Conservation (phyloP, 2,888 invertebrate species). For the Pachydiplax longipennis region DNA sequence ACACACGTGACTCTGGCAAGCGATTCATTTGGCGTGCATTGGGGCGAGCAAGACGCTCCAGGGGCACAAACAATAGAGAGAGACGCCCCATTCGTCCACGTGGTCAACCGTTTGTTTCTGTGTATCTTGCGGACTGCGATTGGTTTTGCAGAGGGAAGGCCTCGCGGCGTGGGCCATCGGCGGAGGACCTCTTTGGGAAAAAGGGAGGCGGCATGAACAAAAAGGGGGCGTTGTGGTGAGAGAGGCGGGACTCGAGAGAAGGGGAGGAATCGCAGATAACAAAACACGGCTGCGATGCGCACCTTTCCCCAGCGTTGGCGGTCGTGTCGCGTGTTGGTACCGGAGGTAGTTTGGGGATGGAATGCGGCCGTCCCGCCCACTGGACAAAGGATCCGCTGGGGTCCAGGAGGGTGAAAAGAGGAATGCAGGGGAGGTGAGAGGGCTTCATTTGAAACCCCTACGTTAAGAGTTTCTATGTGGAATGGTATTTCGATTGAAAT, state of each 20-base stretch:
- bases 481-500: too few relatives aligned
- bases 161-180: background rate
- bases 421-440: background rate
- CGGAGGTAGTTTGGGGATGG: background rate
- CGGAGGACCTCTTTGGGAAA: background rate
- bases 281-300: background rate
- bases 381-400: background rate
- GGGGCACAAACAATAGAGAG: too few relatives aligned
- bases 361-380: background rate
- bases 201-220: background rate
- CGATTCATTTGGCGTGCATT: too few relatives aligned
- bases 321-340: background rate
- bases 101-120: too few relatives aligned
- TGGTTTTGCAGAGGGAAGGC: background rate
- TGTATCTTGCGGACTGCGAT: background rate
- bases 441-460: background rate
- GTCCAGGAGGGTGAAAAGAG: background rate
- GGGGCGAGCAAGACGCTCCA: too few relatives aligned
- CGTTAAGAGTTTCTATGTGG: too few relatives aligned
- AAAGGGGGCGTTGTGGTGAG: background rate
- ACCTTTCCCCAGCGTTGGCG: background rate
- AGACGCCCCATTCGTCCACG: too few relatives aligned
- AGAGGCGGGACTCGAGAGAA: background rate
- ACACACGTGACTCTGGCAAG: too few relatives aligned
- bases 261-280: conserved; percentile 13